Base-by-base conservation (phyloP, 2,113 vertebrate species). In the Oryzias woworae region DNA sequence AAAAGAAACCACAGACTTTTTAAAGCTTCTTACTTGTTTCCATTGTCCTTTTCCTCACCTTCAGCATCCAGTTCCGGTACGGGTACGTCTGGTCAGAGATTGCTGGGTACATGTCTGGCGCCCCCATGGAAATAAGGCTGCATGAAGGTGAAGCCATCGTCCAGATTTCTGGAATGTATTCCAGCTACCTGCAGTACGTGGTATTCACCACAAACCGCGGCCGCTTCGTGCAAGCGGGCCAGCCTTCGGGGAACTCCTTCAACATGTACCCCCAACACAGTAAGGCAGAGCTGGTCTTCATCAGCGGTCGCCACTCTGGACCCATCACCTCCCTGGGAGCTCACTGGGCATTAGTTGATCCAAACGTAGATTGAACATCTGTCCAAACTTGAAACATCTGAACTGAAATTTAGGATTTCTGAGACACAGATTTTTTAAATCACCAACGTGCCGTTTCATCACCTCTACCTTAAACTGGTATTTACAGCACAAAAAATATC, bases 81-180 rank as follows among this genome's bases (percentile, higher is more conserved):
- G 73, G 69, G n/a, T 4, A 0, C 5, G 14, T 53, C 13, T 83
- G 81, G 81, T 53, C 69, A 0, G 0, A 0, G 0, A 0, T 42
- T 3, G 50, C 5, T 5, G 73, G 73, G 0, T 0, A 0, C 1
- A 0, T 31, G 1, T 0, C 0, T 0, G 57, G 57, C 5, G 0
- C 0, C 0, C 0, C 0, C 13, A 4, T 10, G 1, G 70, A 71
- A 42, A 22, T 77, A 0, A 7, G 55, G 10, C 5, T 80, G 44
- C n/a, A 16, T 18, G 67, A 71, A 0, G 53, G 2, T 7, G 77
- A 83, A 44, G 14, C 45, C 53, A 46, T 83, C 12, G 7, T 75
- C n/a, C 70, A 77, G 67, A 6, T 83, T 16, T 80, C 77, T 5
- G 73, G 77, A 4, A 68, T 54, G 10, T 58, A 47, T 1, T 1